Conservation (phyloP, 2,797 vertebrate species). For the Pangasius larnaudii region DNA sequence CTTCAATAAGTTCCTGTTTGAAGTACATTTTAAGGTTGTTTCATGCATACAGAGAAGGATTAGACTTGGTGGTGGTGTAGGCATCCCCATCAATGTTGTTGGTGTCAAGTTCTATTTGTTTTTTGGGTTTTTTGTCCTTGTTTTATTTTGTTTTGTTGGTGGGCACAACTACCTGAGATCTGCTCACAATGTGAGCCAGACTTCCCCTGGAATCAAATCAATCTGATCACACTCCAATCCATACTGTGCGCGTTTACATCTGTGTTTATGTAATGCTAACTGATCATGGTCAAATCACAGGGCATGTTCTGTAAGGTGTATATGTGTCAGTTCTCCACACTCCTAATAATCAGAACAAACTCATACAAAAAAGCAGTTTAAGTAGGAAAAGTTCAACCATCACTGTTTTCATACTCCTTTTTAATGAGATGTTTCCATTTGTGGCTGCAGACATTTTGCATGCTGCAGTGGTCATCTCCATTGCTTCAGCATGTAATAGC, state of each 20-base stretch:
- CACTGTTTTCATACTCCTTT: neutral
- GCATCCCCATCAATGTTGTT: neutral
- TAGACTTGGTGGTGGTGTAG: neutral
- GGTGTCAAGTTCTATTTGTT: neutral
- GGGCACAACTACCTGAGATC: neutral
- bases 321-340: neutral
- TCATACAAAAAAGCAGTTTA: neutral
- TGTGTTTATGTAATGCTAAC: neutral
- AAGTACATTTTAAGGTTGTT: neutral
- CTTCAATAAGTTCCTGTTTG: neutral
- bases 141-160: neutral
- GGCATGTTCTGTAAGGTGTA: neutral
- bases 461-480: neutral
- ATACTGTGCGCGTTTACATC: neutral
- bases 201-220: neutral
- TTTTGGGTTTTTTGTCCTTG: neutral
- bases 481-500: constrained; percentile 21
- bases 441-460: neutral
- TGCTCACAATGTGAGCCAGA: neutral
- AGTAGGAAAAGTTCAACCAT: neutral
- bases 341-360: neutral
- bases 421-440: neutral
- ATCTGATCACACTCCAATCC: neutral
- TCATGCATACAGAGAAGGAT: neutral
- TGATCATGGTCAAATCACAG: neutral